Base-by-base conservation (phyloP, 2,797 vertebrate genomes). In the Margarornis squamiger region DNA sequence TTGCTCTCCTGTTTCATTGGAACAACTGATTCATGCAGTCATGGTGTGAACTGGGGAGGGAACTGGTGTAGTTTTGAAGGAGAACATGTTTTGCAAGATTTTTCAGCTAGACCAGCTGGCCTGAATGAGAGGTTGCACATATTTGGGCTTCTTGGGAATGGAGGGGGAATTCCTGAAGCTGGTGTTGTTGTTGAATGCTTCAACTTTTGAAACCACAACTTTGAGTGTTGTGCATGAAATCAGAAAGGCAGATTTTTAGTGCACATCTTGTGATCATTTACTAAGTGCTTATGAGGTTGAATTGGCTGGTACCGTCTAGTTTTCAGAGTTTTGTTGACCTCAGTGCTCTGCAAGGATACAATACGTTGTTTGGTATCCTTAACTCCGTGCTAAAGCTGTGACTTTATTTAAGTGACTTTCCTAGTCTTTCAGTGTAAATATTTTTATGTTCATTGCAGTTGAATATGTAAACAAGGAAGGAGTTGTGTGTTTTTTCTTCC, bases 221-320 rank as follows among this genome's bases (percentile, higher is more conserved):
- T 32, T 39, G 63, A 59, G 48, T 45, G 67, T 59, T 85, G 34
- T 91, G 46, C 27, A 4, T 70, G 30, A 46, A 65, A 20, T 54
- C 30, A 49, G 62, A 70, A 66, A 41, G 49, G 32, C 66, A 74
- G 71, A 59, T 14, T 63, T 81, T 62, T 39, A 23, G 4, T 32
- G 16, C 2, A 1, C 8, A 1, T 71, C 14, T 65, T 32, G 3
- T 10, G 7, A 7, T 36, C 0, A 0, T 45, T 72, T 48, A 9
- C 23, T 22, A 9, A 46, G 30, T 26, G 29, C 32, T 52, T 51
- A 18, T 16, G n/a, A 68, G 41, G 38, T 9, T 66, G 63, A n/a
- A 26, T 39, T 68, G 34, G 10, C 49, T 87, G 51, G 17, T 66
- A 15, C 27, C 21, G 5, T 70, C 32, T 34, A 4, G 6, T 61